Base-by-base conservation (phyloP, 2,888 invertebrate genomes). In the Silvanus unidentatus region DNA sequence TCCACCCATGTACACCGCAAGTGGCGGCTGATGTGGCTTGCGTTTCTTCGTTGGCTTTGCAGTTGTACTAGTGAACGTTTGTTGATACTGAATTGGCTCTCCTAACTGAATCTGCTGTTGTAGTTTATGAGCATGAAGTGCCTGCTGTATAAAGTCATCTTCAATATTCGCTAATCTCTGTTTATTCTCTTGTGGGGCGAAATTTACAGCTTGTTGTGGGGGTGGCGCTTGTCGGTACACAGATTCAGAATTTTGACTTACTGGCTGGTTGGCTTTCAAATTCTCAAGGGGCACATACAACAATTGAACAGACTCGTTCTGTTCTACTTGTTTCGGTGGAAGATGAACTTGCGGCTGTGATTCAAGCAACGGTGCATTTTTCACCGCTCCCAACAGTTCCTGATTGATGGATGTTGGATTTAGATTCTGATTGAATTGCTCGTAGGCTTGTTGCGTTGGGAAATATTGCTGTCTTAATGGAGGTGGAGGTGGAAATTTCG, bases 1-100 rank as follows among this genome's bases (percentile, higher is more conserved):
- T 58, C 75, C 77, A n/a, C 75, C 76, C 74, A 89, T 78, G 63
- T 86, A 91, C 53, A 91, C 86, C 1, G 90, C 87, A 37, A 91
- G 68, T 0, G 90, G 89, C 1, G 90, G 90, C 64, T 90, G 90
- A 68, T 91, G 88, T 0, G 90, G 85, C 61, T 83, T 85, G 1
- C 81, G 70, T 53, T 81, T 83, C 42, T 76, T 79, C 4, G n/a
- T n/a, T 0, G 77, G 72, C 54, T 57, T 54, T 14, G 63, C 49
- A 22, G 74, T 70, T 2, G 72, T 65, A 9, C 71, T 72, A 2
- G 75, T 71, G 48, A 73, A 72, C 49, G 72, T 72, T 0, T 74
- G 68, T 12, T 74, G 66, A 0, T 70, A 63, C 15, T 64, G 62
- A 27, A 45, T 41, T 45, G 52, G 59, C 45, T 62, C 55, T 30